Conservation (phyloP, 2,797 vertebrate genomes). For the Euthynnus affinis region DNA sequence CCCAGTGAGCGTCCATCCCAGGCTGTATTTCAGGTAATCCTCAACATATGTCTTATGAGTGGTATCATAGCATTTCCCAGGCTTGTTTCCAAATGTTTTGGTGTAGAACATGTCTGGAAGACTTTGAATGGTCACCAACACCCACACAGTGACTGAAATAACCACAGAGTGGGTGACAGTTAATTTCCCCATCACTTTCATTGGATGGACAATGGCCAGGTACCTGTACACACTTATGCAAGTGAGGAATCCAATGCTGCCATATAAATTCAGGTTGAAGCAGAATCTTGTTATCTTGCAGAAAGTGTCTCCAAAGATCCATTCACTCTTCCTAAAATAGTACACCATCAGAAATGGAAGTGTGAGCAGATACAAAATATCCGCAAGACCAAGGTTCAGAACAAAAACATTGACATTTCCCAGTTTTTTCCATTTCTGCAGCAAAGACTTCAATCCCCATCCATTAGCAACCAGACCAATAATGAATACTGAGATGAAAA, state of each 20-base stretch:
- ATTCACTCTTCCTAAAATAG: slow-evolving; percentile 66
- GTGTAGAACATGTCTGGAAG: slow-evolving; percentile 81
- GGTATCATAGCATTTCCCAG: slow-evolving; percentile 75
- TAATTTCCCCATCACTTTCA: slow-evolving; percentile 82
- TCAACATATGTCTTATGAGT: slow-evolving; percentile 3
- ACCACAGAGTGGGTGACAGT: slow-evolving; percentile 29
- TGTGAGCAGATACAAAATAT: slow-evolving; percentile 87
- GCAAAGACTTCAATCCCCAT: slow-evolving; percentile 84
- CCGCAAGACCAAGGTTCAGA: slow-evolving; percentile 87
- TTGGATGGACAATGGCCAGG: slow-evolving; percentile 86
- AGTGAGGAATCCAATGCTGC: slow-evolving; percentile 90
- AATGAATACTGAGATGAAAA: slow-evolving; percentile 82
- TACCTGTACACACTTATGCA: slow-evolving; percentile 90
- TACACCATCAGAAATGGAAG: slow-evolving; percentile 88
- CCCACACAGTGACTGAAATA: slow-evolving; percentile 80
- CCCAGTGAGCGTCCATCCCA: slow-evolving; percentile 76
- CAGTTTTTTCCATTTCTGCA: slow-evolving; percentile 69
- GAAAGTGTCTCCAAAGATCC: slow-evolving; percentile 85
- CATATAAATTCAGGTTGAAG: slow-evolving; percentile 89
- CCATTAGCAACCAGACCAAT: slow-evolving; percentile 84
- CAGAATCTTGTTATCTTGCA: slow-evolving; percentile 86
- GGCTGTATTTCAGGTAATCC: slow-evolving; percentile 80
- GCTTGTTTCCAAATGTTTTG: slow-evolving; percentile 13
- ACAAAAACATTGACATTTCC: slow-evolving; percentile 80
- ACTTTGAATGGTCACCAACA: slow-evolving; percentile 80